Evolutionary conservation across 2,797 vertebrate genomes (phyloP), one percentile per base, ranked within the genome.

Genomic region (Odontamblyopus lacepedii): DNA sequence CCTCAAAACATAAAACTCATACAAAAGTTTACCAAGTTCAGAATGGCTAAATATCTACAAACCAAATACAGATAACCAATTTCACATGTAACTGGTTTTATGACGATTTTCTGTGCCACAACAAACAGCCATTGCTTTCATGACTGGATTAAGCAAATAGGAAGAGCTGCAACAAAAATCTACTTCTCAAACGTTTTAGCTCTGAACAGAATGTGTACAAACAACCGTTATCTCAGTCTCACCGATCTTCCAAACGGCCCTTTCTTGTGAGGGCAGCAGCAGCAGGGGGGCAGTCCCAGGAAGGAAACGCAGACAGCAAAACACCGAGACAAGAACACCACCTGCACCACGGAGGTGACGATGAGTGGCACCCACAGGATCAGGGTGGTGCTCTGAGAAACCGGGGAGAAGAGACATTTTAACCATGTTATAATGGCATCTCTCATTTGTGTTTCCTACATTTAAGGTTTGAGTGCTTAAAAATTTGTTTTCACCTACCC

Each of bases 321-420:
- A 44, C 94, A 95, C 29, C 92, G 92, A 48, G 85, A 69, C 0
- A 93, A 92, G 75, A 96, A 95, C 74, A 95, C 57, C 5, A 94
- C 83, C 88, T 94, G 95, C 63, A 92, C 68, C 11, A 81, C 19
- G n/a, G 95, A 92, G 26, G 96, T 92, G 74, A 95, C 62, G n/a
- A 98, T 91, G 15, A 97, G 93, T 51, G 95, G 91, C 41, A 92
- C 83, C 97, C 97, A 98, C 61, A 98, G 95, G 88, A 94, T 92
- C 76, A 98, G 85, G 18, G 95, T 96, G 76, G 96, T 98, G 70
- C 96, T 95, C 97, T 98, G 88, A 63, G 61, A 38, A 16, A 62
- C 27, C 2, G 15, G 9, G 4, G 57, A 44, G 63, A 81, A 2
- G 23, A 62, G 12, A 48, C 4, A 13, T 3, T 48, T 48, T 13